Base-by-base conservation (phyloP, 2,113 vertebrate species). In the Sinocyclocheilus anophthalmus region DNA sequence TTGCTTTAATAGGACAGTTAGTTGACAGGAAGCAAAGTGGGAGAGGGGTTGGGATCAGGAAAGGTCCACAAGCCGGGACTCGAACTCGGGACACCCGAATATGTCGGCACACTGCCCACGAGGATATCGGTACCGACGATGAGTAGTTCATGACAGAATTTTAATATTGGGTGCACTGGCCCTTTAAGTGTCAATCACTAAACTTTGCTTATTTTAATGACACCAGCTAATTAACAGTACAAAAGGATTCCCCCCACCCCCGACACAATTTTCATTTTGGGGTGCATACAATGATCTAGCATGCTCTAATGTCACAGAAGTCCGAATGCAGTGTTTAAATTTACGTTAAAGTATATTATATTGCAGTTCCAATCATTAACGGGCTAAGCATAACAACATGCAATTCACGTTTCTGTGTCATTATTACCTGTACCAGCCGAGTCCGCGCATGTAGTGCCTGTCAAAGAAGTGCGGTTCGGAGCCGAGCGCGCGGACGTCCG, bases 391-490 rank as follows among this genome's bases (percentile, higher is more conserved):
- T 5, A 59, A 59, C n/a, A 26, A 26, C 61, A 24, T 26, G 61
- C 61, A 26, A 12, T 13, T 9, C 59, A 10, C 20, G 42, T 75
- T 13, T 5, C 53, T 22, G 30, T 39, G 55, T 30, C 30, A 2
- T 3, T 13, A 77, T 89, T 93, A 96, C 95, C 95, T 95, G 95
- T 96, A 96, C 95, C 95, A 96, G 83, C 92, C 92, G 86, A 96
- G 85, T 37, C 95, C 95, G 12, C 94, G 94, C 39, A 92, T 91
- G 92, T 95, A 96, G 91, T 95, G 94, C 87, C 95, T 91, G 90
- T 96, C 95, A 80, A 96, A 96, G 89, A 96, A 96, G 91, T 96
- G 95, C 37, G 95, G 94, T 53, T 96, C 95, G 0, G 95, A 93
- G 0, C 95, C 95, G 57, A 96, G 91, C 2, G 95, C 95, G 22